Evolutionary conservation across 2,113 vertebrate genomes (phyloP).

Genomic region (Macheiramphus alcinus): DNA sequence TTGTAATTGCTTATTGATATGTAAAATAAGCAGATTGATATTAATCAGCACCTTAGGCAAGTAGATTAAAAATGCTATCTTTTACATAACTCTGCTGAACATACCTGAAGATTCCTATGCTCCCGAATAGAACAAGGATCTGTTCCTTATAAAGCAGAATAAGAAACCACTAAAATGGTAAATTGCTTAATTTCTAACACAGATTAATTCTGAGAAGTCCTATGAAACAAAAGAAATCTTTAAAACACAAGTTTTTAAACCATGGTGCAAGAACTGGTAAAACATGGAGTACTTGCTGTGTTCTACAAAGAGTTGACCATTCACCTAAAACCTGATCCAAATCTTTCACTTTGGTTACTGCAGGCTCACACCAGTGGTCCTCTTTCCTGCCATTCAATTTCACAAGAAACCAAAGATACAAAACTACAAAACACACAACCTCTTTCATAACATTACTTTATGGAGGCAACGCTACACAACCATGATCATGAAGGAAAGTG

Average conservation of each 20-base stretch:
- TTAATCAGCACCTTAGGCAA: not conserved
- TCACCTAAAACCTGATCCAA: not conserved
- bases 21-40: not conserved
- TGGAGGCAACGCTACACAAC: rapidly evolving
- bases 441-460: not conserved
- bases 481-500: not conserved
- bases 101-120: not conserved
- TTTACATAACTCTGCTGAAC: not conserved
- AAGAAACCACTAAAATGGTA: not conserved
- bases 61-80: not conserved
- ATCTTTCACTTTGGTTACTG: not conserved
- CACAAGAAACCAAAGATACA: not conserved
- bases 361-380: not conserved
- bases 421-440: not conserved
- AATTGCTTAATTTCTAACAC: not conserved
- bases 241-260: not conserved
- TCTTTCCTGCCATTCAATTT: not conserved
- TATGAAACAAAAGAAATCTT: not conserved
- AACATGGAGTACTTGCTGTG: not conserved
- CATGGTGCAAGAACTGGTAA: not conserved
- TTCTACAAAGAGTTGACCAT: not conserved
- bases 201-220: not conserved
- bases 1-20: not conserved
- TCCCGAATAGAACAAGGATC: not conserved
- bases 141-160: not conserved